Evolutionary conservation across 2,797 vertebrate species (phyloP), one percentile per base, ranked within the genome.

Genomic region (Phataginus tricuspis): DNA sequence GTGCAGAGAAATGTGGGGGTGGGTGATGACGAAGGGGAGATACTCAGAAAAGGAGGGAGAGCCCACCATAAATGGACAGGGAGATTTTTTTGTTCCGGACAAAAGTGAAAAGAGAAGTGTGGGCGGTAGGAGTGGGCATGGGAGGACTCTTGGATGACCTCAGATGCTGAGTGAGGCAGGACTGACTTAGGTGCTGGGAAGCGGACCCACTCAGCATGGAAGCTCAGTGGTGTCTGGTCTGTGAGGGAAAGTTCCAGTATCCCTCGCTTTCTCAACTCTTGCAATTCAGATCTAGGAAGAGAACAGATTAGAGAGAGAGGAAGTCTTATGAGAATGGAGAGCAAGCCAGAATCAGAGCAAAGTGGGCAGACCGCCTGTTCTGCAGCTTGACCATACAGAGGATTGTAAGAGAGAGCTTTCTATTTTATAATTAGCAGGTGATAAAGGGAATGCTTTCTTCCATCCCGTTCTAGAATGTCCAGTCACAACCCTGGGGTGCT

Each of bases 391-490:
- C 49, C 31, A 15, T 27, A 11, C 86, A 34, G 90, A 14, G 23
- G 8, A 49, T 7, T 55, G 27, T 37, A 77, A 74, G 86, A 86
- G 39, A 96, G 59, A 89, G 31, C 64, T 84, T 29, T 85, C 92
- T 95, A 61, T 55, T 89, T 89, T 86, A 95, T 39, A 86, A 86
- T 75, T 80, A 84, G 61, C 45, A 37, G 1, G 45, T 7, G 74
- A 88, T 88, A 91, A 68, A 93, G 69, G 45, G 80, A 80, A 91
- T 49, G 13, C 83, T 92, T 92, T 95, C 78, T 93, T 82, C 37
- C 55, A 64, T 78, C 66, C 84, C 94, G 55, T 2, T 88, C 92
- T 95, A 89, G 94, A 96, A 96, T 93, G 86, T 90, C 80, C 82
- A 63, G 53, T 94, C 57, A 74, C 31, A 59, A 68, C 69, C 42